These are phyloP conservation scores for Phaethon lepturus DNA, from an alignment of 2,113 vertebrate genomes.

Conservation along the genomic window DNA sequence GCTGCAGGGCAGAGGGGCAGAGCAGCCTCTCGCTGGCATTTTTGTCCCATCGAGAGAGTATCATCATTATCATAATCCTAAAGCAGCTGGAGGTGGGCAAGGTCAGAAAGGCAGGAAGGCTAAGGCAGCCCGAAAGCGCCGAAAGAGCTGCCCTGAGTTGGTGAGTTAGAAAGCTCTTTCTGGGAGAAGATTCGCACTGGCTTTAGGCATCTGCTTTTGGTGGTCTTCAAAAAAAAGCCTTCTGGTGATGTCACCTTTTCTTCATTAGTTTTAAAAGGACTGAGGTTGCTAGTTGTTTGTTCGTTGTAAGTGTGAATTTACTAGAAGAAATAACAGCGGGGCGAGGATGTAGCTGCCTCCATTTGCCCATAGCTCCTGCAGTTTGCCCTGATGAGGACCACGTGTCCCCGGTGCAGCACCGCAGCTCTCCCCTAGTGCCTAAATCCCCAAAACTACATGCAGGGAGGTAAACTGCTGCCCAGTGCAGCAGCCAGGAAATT, in stretches of 20 bases:
- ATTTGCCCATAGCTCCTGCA: neutral
- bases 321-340: neutral
- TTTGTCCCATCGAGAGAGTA: neutral
- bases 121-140: neutral
- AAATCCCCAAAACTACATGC: neutral
- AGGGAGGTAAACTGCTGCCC: neutral
- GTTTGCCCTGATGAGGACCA: neutral
- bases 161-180: neutral
- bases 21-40: neutral
- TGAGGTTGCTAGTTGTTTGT: neutral
- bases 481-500: neutral
- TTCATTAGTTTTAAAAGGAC: neutral
- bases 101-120: neutral
- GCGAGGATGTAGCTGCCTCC: neutral
- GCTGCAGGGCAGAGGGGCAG: accelerated
- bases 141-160: neutral
- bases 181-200: neutral
- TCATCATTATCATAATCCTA: neutral
- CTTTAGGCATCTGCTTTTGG: neutral
- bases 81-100: neutral
- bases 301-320: neutral
- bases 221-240: neutral
- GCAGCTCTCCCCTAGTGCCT: neutral
- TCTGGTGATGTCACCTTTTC: neutral
- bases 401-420: too few species aligned